These are phyloP conservation scores for Nephila pilipes DNA, from an alignment of 1,140 invertebrate species.

Conservation along the genomic window DNA sequence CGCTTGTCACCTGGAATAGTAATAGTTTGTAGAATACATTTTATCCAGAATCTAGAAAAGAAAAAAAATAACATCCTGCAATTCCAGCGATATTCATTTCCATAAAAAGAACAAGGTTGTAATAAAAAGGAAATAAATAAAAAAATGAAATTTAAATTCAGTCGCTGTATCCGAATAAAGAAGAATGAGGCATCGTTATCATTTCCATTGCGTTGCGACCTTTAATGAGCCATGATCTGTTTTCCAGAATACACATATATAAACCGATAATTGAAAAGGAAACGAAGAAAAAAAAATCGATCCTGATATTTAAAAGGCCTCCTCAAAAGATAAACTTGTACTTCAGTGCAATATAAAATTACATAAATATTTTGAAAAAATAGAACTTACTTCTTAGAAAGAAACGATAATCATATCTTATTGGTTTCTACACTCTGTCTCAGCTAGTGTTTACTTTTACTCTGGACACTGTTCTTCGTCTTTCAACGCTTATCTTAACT, in stretches of 20 bases:
- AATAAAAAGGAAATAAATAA: no score
- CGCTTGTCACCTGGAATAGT: no score
- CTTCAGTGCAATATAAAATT: not conserved
- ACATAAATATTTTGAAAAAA: slow-evolving; percentile 17
- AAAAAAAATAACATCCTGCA: no score
- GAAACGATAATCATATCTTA: not conserved
- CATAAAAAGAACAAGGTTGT: no score
- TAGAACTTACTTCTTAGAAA: not conserved
- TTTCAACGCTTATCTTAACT: not conserved
- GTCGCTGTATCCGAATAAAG: not conserved
- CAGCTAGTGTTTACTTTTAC: not conserved
- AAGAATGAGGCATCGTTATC: not conserved
- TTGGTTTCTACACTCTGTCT: not conserved
- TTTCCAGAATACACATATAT: not conserved
- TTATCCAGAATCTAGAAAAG: no score
- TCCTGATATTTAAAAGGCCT: not conserved
- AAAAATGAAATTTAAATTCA: not conserved
- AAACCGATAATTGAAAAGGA: not conserved
- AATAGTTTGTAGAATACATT: no score
- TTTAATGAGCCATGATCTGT: not conserved
- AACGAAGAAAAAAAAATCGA: not conserved
- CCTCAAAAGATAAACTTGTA: not conserved
- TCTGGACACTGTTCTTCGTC: not conserved
- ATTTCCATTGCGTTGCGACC: not conserved
- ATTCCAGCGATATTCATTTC: no score